A percentile compares a stretch with the other conserved stretches of the same genome.
Evolutionary conservation across 2,113 vertebrate genomes (phyloP).

Genomic region (Entelurus aequoreus): DNA sequence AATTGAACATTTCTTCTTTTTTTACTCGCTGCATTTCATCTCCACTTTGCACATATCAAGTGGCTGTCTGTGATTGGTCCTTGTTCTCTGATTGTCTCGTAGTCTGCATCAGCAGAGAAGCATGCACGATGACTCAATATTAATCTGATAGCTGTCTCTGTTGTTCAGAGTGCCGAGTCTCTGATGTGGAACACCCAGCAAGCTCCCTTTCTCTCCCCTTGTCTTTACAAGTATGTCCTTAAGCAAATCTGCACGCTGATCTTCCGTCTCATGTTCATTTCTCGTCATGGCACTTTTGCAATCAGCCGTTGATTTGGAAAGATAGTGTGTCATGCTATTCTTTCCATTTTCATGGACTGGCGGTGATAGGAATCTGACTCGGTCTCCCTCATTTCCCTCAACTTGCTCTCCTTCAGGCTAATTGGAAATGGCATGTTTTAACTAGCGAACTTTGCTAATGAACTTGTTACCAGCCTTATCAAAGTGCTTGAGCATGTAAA

Average conservation of each 20-base stretch:
- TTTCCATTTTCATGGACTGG: conserved; percentile 64
- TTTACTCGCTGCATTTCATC: conserved; percentile 62
- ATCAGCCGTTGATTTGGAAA: conserved; percentile 63
- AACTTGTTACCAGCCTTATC: conserved; percentile 73
- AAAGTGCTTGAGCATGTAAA: conserved; percentile 56
- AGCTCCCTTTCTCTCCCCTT: conserved; percentile 54
- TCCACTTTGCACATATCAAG: conserved; percentile 62
- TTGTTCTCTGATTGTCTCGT: conserved; percentile 61
- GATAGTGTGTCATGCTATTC: conserved; percentile 67
- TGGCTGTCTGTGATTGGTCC: conserved; percentile 50
- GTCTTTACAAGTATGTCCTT: conserved; percentile 64
- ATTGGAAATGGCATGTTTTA: conserved; percentile 64
- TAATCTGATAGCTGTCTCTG: conserved; percentile 61
- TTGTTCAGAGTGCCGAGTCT: conserved; percentile 49
- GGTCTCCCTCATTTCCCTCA: conserved; percentile 47
- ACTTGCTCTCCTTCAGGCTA: conserved; percentile 67
- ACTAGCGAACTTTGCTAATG: conserved; percentile 72
- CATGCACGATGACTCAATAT: conserved; percentile 53
- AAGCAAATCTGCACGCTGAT: conserved; percentile 68
- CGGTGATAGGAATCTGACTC: conserved; percentile 69
- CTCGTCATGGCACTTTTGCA: conserved; percentile 68
- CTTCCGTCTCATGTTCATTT: conserved; percentile 64
- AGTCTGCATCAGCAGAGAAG: conserved; percentile 45
- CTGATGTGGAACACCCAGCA: conserved; percentile 69
- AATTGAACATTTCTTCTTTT: conserved; percentile 67